Evolutionary conservation across 2,888 invertebrate genomes (phyloP), one percentile per base, ranked within the genome.

Genomic region (Meliscaeva auricollis): DNA sequence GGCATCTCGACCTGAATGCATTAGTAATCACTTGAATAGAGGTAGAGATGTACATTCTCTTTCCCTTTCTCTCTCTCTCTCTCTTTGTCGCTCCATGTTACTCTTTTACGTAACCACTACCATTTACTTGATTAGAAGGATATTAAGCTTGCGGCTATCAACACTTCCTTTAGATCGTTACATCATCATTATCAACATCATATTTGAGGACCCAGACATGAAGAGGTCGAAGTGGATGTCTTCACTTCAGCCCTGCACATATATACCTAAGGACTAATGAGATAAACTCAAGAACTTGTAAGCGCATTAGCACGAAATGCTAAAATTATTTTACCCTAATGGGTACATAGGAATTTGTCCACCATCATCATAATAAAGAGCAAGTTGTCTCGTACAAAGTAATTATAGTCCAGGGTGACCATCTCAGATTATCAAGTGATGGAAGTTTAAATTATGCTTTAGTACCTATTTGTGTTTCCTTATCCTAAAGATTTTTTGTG

Each of bases 231-330:
- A 22, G 58, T 58, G 75, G 46, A 62, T 22, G 7, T 30, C 50
- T 50, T 38, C 8, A 26, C 44, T 32, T 1, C 17, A 15, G 11
- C 46, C 26, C 69, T 81, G 38, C 74, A 26, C 5, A 50, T 11
- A 22, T 9, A 32, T 46, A 15, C 15, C 3, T 72, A 73, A 70
- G 87, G 74, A 88, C 84, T 90, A 91, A 91, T 91, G 89, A 90
- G 90, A 91, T 91, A 90, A 91, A 89, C 88, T 87, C 87, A 84
- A 88, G 88, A 90, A 89, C 90, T 90, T 90, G 89, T 90, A 89
- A 89, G 89, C 90, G 89, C 90, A 91, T 91, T 91, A 90, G 77
- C 79, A 74, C 87, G 75, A 87, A 88, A 87, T 84, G 78, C 73
- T 87, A 78, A 87, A 87, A 87, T 88, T 87, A 88, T 87, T 88